phyloP scores from a whole-genome alignment of 2,797 vertebrate genomes.

The Melanotaenia nigrans region DNA sequence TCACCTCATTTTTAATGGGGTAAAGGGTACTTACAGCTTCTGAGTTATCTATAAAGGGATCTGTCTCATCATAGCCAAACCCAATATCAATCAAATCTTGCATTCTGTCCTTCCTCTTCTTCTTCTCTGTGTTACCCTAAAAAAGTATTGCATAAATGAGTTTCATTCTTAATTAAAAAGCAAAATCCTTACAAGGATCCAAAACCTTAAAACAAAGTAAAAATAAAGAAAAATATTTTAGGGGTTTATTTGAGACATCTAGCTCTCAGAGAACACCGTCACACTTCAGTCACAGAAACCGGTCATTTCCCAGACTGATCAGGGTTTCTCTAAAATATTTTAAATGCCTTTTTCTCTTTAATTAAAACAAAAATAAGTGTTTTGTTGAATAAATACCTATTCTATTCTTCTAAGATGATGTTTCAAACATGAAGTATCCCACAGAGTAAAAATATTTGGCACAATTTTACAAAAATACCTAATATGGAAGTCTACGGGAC shows the following conservation, averaged over 20 bases:
- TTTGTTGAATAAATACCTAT: not conserved
- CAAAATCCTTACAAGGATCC: not conserved
- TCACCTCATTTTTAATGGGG: constrained; percentile 10
- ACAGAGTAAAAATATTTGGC: not conserved
- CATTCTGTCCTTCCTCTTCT: constrained; percentile 91
- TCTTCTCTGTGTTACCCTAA: constrained; percentile 80
- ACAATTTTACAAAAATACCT: not conserved
- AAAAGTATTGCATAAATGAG: constrained; percentile 7
- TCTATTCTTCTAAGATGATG: not conserved
- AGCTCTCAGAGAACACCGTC: not conserved
- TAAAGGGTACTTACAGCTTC: constrained; percentile 90
- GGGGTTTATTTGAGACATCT: not conserved
- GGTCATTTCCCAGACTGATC: not conserved
- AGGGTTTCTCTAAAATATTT: not conserved
- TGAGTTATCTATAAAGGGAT: constrained; percentile 98
- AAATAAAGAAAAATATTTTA: not conserved
- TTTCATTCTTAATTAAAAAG: constrained; percentile 12
- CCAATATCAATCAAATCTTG: constrained; percentile 97
- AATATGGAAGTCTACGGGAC: not conserved
- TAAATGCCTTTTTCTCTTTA: not conserved
- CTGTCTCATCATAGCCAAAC: constrained; percentile 96
- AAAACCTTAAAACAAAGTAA: not conserved
- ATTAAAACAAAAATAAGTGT: not conserved
- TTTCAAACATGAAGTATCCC: not conserved
- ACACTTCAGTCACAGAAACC: not conserved